Base-by-base conservation (phyloP, 2,797 vertebrate species). In the Amphiprion clarkii region DNA sequence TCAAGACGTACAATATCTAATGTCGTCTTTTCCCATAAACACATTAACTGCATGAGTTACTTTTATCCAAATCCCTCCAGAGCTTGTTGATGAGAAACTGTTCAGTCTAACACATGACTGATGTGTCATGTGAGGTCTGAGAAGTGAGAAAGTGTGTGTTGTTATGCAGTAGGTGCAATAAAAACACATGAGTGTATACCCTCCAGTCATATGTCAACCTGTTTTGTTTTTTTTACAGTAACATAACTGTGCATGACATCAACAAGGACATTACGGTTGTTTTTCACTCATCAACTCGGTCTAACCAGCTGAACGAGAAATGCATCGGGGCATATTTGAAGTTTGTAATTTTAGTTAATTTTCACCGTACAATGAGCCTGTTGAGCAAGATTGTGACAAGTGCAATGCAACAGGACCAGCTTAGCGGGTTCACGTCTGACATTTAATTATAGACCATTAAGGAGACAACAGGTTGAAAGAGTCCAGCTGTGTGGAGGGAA, bases 251-350 rank as follows among this genome's bases (percentile, higher is more conserved):
- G 48, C 4, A 25, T 86, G 79, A 82, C 74, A 81, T 65, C 36
- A 78, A n/a, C 67, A 25, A 10, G 4, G 31, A 70, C 77, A 80
- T 78, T 51, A 23, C 25, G 33, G 51, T 74, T 88, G 70, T 85
- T 88, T 83, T 83, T 57, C 23, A 65, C 17, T 54, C 67, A 67
- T 71, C 55, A 16, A 64, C 36, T 17, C 7, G 7, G 74, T 59
- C 51, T 3, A 82, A 89, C 87, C 65, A 27, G 80, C 40, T 56
- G 2, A 74, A 84, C 77, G 67, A 77, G 81, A 78, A 66, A 49
- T 2, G 11, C 44, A 39, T 46, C 19, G 29, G 39, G 27, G 54
- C 67, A 49, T 40, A 60, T 61, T 27, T 67, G 46, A 70, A 3
- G 71, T 60, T 63, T 23, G 5, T 65, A 52, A 59, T 64, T 68